Evolutionary conservation across 2,797 vertebrate species (phyloP), one percentile per base, ranked within the genome.

Genomic region (Brotula barbata): DNA sequence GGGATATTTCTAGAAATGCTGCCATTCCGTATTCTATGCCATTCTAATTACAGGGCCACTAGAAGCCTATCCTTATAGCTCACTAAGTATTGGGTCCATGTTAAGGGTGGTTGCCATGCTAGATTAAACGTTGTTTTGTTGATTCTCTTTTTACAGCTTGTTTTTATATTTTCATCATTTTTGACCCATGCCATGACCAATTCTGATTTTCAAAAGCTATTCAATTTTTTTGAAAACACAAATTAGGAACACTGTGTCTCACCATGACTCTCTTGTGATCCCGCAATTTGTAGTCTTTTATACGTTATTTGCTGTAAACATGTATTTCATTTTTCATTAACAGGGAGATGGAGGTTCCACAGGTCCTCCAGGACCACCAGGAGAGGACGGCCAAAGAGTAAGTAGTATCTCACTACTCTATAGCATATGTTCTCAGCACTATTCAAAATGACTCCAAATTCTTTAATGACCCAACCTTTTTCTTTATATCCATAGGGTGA

Each of bases 351-450:
- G 71, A 0, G 97, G 97, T 61, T 81, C 96, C 1, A 92, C 92
- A 36, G 97, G 97, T 59, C 84, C 92, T 77, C 97, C 96, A 64
- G 96, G 97, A 45, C 28, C 94, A 83, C 93, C 94, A 73, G 96
- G 97, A 89, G 96, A 99, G 46, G 97, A 99, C 43, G 97, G 97
- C 69, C 94, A 89, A 53, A 94, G 96, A 92, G 97, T 99, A 88
- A 86, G 89, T 80, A 37, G 13, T 1, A 1, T 17, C 45, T 11
- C 36, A 46, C 13, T 17, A 47, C 37, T 16, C 17, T 12, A 36
- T 12, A 6, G 14, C 7, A 6, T 19, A 7, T 43, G 6, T 42
- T 57, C 5, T 45, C 4, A 55, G 28, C 11, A 28, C 8, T 37
- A 43, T 39, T 12, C 2, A 43, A 13, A 20, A 43, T 71, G 5